Evolutionary conservation across 35 echinoderm and acorn worm species (phyloP), one percentile per base, ranked within the genome.

Genomic region (Ophioderma brevispina): DNA sequence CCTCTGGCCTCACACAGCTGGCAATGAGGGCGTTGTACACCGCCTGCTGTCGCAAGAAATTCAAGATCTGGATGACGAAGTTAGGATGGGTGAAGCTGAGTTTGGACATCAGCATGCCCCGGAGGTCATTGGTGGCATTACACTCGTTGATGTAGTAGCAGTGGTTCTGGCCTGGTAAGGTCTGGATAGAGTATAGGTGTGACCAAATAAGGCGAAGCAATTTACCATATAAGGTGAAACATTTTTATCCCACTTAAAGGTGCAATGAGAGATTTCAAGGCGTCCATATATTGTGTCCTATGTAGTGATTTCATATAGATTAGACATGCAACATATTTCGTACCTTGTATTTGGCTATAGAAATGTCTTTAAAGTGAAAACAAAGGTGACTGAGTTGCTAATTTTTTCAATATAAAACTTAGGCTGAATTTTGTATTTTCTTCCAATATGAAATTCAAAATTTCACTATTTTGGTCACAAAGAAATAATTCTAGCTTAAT

Each of bases 11-110:
- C 34, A 99, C 94, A 91, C 97, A 98, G 84, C 96, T 98, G 0
- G 96, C 90, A 34, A 98, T 89, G 55, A 98, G 93, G 33, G 96
- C 76, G 52, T 98, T 99, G 88, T 99, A 99, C 32, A 81, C 91
- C 38, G 93, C 94, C 85, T 99, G 97, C 78, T 99, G 93, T 76
- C 97, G 76, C 36, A 99, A 50, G 38, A 76, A 75, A 36, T 38
- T 39, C 13, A 99, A 39, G 33, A 94, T 94, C 39, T 95, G 83
- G 28, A 93, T 78, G 37, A 91, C 93, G 14, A 89, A 79, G 33
- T 84, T 90, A 19, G 91, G 91, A 35, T 85, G 82, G 0, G 87
- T 84, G 70, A 99, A 93, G 50, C 25, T 82, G 35, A 99, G 82
- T 55, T 95, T 99, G 33, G 91, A 94, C 32, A 94, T 43, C 0